phyloP scores from a whole-genome alignment of 1,140 invertebrate genomes.

The Belonocnema kinseyi region DNA sequence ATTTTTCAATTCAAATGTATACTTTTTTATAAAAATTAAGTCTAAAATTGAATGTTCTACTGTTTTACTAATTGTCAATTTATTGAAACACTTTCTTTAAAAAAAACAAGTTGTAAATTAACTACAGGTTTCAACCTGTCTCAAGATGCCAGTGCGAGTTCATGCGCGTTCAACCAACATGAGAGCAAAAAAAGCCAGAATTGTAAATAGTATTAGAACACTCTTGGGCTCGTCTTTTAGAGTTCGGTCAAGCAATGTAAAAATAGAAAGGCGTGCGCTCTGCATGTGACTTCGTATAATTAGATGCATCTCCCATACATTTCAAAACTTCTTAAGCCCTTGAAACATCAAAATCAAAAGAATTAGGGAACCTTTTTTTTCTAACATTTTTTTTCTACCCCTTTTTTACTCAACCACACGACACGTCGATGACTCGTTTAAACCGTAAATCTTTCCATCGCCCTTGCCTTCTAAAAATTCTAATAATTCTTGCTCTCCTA shows the following conservation, averaged over 20 bases:
- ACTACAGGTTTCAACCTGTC: not conserved
- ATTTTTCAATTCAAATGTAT: no score
- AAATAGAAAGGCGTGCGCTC: constrained; percentile 72
- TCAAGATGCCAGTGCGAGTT: constrained; percentile 4
- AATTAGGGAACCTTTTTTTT: constrained; percentile 39
- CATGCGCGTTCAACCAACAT: constrained; percentile 14
- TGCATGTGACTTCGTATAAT: constrained; percentile 75
- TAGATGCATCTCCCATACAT: constrained; percentile 62
- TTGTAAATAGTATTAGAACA: constrained; percentile 41
- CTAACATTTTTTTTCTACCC: constrained; percentile 35
- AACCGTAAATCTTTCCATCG: not conserved
- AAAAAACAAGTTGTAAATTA: not conserved
- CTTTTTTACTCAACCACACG: not conserved
- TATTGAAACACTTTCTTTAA: no score
- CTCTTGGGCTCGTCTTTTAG: constrained; percentile 63
- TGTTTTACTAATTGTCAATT: no score
- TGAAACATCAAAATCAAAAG: constrained; percentile 34
- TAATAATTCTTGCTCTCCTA: not conserved
- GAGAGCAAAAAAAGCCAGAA: constrained; percentile 17
- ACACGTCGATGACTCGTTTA: constrained; percentile 32
- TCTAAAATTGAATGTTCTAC: no score
- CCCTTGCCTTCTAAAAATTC: not conserved
- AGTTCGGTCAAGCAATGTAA: constrained; percentile 69
- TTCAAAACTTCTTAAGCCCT: constrained; percentile 41
- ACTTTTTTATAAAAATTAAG: no score